phyloP scores from a whole-genome alignment of 1,140 invertebrate genomes.

The Apis cerana region DNA sequence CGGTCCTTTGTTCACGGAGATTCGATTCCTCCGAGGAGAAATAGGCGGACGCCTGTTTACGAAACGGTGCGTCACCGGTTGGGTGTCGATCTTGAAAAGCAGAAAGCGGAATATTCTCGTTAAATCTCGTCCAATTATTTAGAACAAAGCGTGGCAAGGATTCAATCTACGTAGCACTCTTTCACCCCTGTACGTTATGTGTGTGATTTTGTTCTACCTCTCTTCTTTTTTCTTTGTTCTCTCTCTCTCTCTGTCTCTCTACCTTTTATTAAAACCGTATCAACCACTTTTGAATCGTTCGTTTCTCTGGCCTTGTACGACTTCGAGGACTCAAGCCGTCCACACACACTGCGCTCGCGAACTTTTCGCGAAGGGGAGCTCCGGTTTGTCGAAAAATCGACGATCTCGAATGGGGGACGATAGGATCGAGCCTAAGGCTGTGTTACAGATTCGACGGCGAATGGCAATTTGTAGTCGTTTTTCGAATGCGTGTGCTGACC shows the following conservation, averaged over 20 bases:
- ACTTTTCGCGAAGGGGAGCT: neutral
- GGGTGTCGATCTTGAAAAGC: conserved; percentile 43
- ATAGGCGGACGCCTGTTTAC: conserved; percentile 32
- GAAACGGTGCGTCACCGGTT: conserved; percentile 28
- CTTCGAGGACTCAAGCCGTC: conserved; percentile 26
- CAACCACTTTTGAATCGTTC: neutral
- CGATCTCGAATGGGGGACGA: neutral
- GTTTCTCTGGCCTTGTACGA: neutral
- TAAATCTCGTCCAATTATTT: conserved; percentile 39
- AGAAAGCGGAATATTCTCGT: conserved; percentile 29
- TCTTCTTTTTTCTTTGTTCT: neutral
- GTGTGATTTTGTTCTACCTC: neutral
- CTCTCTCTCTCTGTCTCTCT: no score
- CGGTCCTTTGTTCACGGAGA: conserved; percentile 39
- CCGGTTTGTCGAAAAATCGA: neutral
- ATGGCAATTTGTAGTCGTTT: neutral
- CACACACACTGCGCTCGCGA: neutral
- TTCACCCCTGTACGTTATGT: neutral
- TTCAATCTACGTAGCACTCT: conserved; percentile 22
- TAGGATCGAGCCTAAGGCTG: neutral
- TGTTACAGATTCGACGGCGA: neutral
- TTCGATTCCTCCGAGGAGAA: conserved; percentile 40
- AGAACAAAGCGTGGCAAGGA: conserved; percentile 39
- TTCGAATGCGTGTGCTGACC: neutral
- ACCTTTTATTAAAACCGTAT: neutral